Conservation (phyloP, 2,888 invertebrate genomes). For the Drosophila hamatofila region DNA sequence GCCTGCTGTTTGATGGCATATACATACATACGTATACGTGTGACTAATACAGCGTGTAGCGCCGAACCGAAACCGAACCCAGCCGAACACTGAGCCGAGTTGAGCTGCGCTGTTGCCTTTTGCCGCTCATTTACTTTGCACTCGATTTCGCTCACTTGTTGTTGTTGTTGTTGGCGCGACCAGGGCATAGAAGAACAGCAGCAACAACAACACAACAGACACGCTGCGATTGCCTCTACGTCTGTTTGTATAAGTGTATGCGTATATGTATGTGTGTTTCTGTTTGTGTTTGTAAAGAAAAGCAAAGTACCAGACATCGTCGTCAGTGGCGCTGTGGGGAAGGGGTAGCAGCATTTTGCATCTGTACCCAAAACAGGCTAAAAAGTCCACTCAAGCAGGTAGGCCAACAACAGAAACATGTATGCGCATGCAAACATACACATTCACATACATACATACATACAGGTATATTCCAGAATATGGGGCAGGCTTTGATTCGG, state of each 20-base stretch:
- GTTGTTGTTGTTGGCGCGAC: conserved; percentile 43
- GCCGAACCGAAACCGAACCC: conserved; percentile 9
- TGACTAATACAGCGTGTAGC: conserved; percentile 57
- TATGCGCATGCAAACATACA: neutral
- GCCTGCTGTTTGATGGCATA: conserved; percentile 5
- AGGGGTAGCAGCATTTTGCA: conserved; percentile 50
- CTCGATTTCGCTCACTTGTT: conserved; percentile 64
- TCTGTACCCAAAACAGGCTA: conserved; percentile 59
- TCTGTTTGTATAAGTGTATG: conserved; percentile 2
- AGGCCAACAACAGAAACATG: conserved; percentile 32
- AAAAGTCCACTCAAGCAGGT: conserved; percentile 51
- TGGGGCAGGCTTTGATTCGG: conserved; percentile 42
- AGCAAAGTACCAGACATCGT: conserved; percentile 54
- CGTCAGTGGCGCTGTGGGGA: conserved; percentile 40
- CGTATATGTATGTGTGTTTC: neutral
- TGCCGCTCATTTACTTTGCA: conserved; percentile 67
- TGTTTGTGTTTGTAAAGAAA: conserved; percentile 42
- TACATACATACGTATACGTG: conserved; percentile 33
- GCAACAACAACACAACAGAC: conserved; percentile 31
- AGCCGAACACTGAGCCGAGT: conserved; percentile 13
- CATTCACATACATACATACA: neutral
- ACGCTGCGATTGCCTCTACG: conserved; percentile 17
- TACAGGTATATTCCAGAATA: conserved; percentile 32
- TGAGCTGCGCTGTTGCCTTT: conserved; percentile 28
- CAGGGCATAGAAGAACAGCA: conserved; percentile 49